Conservation (phyloP, 2,888 invertebrate species). For the Limnephilus lunatus region DNA sequence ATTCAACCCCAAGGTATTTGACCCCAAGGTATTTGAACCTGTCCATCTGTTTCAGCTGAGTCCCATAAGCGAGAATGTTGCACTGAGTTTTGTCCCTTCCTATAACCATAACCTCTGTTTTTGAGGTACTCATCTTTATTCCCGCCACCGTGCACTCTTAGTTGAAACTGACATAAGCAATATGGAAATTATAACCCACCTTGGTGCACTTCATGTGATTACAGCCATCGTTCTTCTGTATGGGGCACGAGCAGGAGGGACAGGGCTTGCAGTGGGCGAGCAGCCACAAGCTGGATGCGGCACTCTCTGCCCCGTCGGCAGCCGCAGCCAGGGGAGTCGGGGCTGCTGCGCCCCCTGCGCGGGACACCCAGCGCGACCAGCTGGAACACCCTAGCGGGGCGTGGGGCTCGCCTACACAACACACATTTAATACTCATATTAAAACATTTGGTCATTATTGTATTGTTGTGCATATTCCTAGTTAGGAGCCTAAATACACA, state of each 20-base stretch:
- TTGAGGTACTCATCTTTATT: too few relatives aligned
- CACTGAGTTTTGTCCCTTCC: too few relatives aligned
- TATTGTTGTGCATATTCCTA: too few relatives aligned
- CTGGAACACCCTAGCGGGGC: slow-evolving; percentile 82
- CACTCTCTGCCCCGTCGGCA: slow-evolving; percentile 78
- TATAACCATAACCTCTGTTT: too few relatives aligned
- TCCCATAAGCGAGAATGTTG: too few relatives aligned
- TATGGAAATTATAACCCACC: slow-evolving; percentile 69
- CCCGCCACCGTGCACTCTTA: too few relatives aligned
- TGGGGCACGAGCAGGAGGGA: slow-evolving; percentile 83
- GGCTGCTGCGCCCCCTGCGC: slow-evolving; percentile 78
- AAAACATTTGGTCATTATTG: too few relatives aligned
- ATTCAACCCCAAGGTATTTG: too few relatives aligned
- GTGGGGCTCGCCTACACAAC: slow-evolving; percentile 77
- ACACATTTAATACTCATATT: slow-evolving; percentile 14
- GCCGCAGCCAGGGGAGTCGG: slow-evolving; percentile 79
- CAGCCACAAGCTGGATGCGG: slow-evolving; percentile 82
- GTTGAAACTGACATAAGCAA: too few relatives aligned
- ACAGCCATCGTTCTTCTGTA: slow-evolving; percentile 85
- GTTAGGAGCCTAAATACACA: too few relatives aligned
- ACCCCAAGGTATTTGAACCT: too few relatives aligned
- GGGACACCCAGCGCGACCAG: slow-evolving; percentile 80
- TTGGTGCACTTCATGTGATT: slow-evolving; percentile 86
- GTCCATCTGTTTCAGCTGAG: too few relatives aligned
- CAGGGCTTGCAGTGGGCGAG: slow-evolving; percentile 84